Percentiles rank a stretch among this genome's conserved stretches.
These are phyloP conservation scores for Archilochus colubris DNA, from an alignment of 2,113 vertebrate species.

Conservation along the genomic window DNA sequence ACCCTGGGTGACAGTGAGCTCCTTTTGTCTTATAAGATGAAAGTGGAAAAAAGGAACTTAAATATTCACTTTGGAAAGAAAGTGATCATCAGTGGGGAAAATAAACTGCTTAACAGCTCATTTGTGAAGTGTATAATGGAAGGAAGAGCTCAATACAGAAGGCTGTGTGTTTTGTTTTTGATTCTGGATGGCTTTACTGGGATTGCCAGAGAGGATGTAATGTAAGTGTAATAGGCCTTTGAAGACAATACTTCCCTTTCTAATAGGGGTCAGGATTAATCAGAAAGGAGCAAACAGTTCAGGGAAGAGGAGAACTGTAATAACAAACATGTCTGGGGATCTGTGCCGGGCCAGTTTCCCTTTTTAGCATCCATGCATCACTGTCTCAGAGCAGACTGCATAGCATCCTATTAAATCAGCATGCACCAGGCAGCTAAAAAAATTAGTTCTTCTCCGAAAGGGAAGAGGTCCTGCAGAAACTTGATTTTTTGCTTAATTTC, in stretches of 20 bases:
- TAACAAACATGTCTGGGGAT: slow-evolving; percentile 1
- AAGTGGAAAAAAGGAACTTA: slow-evolving; percentile 3
- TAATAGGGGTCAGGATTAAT: slow-evolving; percentile 30
- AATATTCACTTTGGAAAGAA: slow-evolving; percentile 26
- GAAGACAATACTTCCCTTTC: slow-evolving; percentile 21
- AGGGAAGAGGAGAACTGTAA: slow-evolving; percentile 30
- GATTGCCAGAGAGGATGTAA: neutral
- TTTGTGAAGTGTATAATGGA: neutral
- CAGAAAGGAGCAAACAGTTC: slow-evolving; percentile 23
- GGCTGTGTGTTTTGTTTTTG: neutral
- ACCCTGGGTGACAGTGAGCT: neutral
- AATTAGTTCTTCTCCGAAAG: slow-evolving; percentile 4
- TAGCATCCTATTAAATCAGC: slow-evolving; percentile 43
- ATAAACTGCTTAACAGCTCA: slow-evolving; percentile 12
- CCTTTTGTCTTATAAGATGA: slow-evolving; percentile 18
- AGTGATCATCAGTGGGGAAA: neutral
- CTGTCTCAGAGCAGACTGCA: slow-evolving; percentile 35
- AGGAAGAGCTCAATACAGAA: neutral
- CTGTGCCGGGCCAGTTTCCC: neutral
- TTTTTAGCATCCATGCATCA: slow-evolving; percentile 53
- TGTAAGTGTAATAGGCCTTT: neutral
- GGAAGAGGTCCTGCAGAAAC: neutral
- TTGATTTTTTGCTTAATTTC: neutral
- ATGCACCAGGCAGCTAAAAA: slow-evolving; percentile 28
- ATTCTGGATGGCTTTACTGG: neutral